Evolutionary conservation across 1,140 invertebrate species (phyloP).

Genomic region (Cydia pomonella): DNA sequence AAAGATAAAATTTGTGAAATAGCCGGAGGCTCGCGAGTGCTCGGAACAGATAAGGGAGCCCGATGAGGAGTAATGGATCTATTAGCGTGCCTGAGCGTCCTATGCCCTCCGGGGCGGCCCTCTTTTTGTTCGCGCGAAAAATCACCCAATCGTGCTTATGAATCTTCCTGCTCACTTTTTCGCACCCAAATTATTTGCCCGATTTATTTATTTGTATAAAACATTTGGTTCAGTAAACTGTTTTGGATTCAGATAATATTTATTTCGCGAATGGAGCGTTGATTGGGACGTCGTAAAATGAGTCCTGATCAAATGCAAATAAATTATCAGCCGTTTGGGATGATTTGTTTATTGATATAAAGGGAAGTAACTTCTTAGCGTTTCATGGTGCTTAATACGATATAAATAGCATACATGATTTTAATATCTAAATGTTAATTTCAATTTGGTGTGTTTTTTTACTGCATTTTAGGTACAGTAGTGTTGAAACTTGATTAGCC

Average conservation of each 20-base stretch:
- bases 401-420: no score
- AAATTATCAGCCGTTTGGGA: constrained; percentile 45
- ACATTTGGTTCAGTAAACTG: constrained; percentile 53
- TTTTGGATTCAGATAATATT: constrained; percentile 44
- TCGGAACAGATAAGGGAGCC: constrained; percentile 63
- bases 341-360: constrained; percentile 46
- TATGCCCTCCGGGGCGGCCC: constrained; percentile 39
- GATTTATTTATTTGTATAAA: constrained; percentile 53
- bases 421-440: no score
- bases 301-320: constrained; percentile 43
- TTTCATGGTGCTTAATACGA: neutral
- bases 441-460: no score
- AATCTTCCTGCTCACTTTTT: constrained; percentile 48
- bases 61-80: constrained; percentile 66
- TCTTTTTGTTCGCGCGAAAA: constrained; percentile 55
- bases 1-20: constrained; percentile 75
- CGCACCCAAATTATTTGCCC: constrained; percentile 40
- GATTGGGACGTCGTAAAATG: constrained; percentile 45
- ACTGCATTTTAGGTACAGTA: no score
- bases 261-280: constrained; percentile 47
- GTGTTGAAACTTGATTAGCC: no score
- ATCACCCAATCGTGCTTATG: constrained; percentile 51
- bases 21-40: constrained; percentile 62
- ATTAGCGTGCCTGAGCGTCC: constrained; percentile 53
- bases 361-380: constrained; percentile 32